Evolutionary conservation across 2,113 vertebrate genomes (phyloP).

Genomic region (Loxodonta africana): DNA sequence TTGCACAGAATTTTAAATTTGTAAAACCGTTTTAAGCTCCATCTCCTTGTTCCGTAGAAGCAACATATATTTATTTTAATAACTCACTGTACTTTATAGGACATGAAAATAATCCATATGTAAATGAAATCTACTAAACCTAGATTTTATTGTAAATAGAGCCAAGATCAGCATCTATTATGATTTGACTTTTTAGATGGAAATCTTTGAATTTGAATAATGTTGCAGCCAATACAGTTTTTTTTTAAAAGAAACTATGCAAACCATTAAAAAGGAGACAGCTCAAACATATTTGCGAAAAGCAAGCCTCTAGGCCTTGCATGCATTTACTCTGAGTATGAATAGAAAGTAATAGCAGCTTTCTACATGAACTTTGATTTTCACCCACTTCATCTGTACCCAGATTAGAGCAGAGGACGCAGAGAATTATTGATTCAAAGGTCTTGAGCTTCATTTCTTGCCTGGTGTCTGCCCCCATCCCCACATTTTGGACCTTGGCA

Average conservation of each 20-base stretch:
- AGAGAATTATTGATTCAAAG: not conserved
- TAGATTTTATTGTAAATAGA: not conserved
- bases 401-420: not conserved
- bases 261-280: not conserved
- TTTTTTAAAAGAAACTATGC: constrained; percentile 3
- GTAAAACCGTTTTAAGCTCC: not conserved
- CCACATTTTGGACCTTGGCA: not conserved
- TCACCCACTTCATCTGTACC: not conserved
- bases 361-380: not conserved
- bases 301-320: not conserved
- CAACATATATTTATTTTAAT: not conserved
- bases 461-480: rapidly evolving
- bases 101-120: not conserved
- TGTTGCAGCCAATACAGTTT: not conserved
- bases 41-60: not conserved
- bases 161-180: not conserved
- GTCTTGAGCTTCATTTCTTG: rapidly evolving
- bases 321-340: not conserved
- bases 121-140: not conserved
- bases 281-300: not conserved
- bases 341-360: not conserved
- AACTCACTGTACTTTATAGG: not conserved
- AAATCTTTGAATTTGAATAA: constrained; percentile 1
- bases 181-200: constrained; percentile 5
- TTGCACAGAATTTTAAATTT: constrained; percentile 8